phyloP scores from a whole-genome alignment of 1,140 invertebrate genomes.

The Diploscapter pachys region DNA sequence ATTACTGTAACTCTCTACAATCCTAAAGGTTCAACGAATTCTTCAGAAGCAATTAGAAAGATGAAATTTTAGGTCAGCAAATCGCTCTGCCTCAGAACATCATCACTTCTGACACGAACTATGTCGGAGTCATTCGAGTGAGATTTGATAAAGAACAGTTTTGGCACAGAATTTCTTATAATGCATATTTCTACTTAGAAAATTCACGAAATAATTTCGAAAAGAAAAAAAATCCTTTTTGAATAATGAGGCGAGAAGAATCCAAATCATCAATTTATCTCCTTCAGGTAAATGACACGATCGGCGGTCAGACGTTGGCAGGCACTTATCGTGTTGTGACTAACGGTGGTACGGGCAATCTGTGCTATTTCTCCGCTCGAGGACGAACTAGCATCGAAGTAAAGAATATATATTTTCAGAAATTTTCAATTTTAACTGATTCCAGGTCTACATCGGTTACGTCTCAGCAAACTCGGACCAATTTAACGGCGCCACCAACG shows the following conservation, averaged over 20 bases:
- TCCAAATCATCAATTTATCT: background rate
- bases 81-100: constrained; percentile 14
- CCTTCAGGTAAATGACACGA: constrained; percentile 24
- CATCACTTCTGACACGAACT: constrained; percentile 31
- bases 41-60: too few species aligned
- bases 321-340: constrained; percentile 28
- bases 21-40: constrained; percentile 20
- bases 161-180: background rate
- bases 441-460: constrained; percentile 30
- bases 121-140: constrained; percentile 24
- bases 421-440: background rate
- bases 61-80: too few species aligned
- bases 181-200: background rate
- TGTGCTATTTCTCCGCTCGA: constrained; percentile 24
- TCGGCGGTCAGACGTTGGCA: constrained; percentile 12
- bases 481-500: constrained; percentile 29
- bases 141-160: background rate
- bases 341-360: constrained; percentile 5
- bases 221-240: too few species aligned
- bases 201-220: too few species aligned
- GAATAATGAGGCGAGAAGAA: too few species aligned
- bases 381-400: constrained; percentile 32
- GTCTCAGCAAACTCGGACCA: constrained; percentile 23
- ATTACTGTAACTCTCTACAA: constrained; percentile 18
- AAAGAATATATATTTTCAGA: background rate